A percentile compares a stretch with the other conserved stretches of the same genome.
phyloP scores from a whole-genome alignment of 2,888 invertebrate species.

The Keiferia lycopersicella region DNA sequence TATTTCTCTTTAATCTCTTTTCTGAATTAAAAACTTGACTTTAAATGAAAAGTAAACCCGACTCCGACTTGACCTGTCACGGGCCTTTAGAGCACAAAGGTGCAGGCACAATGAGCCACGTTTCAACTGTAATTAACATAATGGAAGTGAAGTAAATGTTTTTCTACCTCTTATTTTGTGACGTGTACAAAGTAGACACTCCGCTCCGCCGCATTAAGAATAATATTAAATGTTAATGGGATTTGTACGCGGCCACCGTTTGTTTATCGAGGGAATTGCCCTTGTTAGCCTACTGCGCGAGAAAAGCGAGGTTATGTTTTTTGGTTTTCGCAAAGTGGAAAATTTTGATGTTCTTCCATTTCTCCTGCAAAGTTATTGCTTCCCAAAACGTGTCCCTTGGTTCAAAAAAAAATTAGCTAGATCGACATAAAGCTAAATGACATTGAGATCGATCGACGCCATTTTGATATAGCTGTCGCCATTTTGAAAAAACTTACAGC shows the following conservation, averaged over 20 bases:
- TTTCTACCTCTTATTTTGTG: constrained; percentile 53
- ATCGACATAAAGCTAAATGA: no score
- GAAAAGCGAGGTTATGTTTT: background rate
- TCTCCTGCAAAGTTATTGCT: no score
- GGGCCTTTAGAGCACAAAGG: constrained; percentile 22
- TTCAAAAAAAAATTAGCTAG: no score
- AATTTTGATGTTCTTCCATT: no score
- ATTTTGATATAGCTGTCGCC: no score
- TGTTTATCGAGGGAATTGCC: constrained; percentile 27
- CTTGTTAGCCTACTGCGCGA: background rate
- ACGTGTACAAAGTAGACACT: constrained; percentile 48
- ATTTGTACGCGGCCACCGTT: constrained; percentile 23
- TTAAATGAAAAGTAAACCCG: constrained; percentile 11
- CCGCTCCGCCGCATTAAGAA: constrained; percentile 33
- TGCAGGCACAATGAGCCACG: constrained; percentile 34
- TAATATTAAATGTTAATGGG: constrained; percentile 37
- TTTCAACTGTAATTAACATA: constrained; percentile 54
- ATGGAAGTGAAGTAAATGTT: constrained; percentile 55
- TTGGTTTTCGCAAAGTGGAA: no score
- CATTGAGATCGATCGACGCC: no score
- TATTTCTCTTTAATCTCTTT: background rate
- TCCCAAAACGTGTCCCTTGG: no score
- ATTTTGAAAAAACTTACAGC: no score
- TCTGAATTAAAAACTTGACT: constrained; percentile 9
- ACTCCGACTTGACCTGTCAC: background rate